Base-by-base conservation (phyloP, 2,888 invertebrate species). In the Noctua comes region DNA sequence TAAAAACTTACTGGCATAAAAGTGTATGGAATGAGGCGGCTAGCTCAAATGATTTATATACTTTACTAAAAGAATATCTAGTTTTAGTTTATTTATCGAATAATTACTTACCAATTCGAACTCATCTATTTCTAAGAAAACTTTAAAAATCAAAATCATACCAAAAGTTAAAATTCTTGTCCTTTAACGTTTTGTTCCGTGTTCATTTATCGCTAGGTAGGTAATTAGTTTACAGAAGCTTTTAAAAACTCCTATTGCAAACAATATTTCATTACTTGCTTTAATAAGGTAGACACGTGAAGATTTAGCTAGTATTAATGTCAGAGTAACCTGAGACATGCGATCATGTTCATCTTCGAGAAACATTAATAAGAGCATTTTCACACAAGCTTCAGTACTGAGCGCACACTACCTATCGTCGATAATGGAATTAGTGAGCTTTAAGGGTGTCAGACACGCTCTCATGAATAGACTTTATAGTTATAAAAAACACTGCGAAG, bases 1-100 rank as follows among this genome's bases (percentile, higher is more conserved):
- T 91, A 92, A 92, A 93, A 93, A 93, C 87, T 91, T 90, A 91
- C 88, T 90, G 89, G 88, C 87, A 88, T 78, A 83, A 91, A 91
- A 92, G 87, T 90, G 89, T 89, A 80, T 79, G 78, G 77, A 76
- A 86, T 83, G 83, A 81, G 81, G 68, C 48, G 71, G 68, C 18
- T 64, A 68, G 13, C 71, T 54, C 40, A 72, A 83, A 74, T 69
- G 70, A n/a, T 46, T 46, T 31, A 24, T 62, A 43, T 62, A 51
- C 18, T 71, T 40, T 46, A 18, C 16, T 57, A 16, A 51, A 65
- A 66, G 1, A 43, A 59, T 59, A n/a, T n/a, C n/a, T n/a, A 48
- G 31, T 54, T 36, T 40, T 21, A 43, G 10, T 51, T 59, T 40
- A 36, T 77, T 64, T 77, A 24, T 51, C 6, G 51, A 40, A 66